Conservation (phyloP, 35 echinoderm and acorn worm genomes). For the Amphiura filiformis region DNA sequence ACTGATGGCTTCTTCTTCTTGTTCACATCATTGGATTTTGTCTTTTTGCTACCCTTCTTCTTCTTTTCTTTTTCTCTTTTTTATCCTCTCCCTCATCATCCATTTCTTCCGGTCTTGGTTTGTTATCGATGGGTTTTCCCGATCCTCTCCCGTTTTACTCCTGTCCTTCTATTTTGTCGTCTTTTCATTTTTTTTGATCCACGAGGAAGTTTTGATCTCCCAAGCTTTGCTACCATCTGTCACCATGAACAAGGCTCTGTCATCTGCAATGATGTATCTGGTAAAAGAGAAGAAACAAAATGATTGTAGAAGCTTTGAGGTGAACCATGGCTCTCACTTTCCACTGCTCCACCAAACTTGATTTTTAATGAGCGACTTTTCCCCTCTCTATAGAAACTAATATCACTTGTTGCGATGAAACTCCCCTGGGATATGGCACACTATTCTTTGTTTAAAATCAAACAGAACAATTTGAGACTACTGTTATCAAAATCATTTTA, state of each 20-base stretch:
- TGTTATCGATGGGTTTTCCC: constrained; percentile 48
- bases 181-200: constrained; percentile 72
- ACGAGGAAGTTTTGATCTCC: constrained; percentile 98
- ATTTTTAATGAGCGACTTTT: too few relatives aligned
- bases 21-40: not conserved
- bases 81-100: constrained; percentile 41
- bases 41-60: not conserved
- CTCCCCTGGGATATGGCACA: too few relatives aligned
- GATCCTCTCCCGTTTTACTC: constrained; percentile 83
- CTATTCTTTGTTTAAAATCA: too few relatives aligned
- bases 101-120: constrained; percentile 13
- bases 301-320: too few relatives aligned
- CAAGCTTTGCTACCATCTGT: constrained; percentile 82
- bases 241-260: constrained; percentile 63
- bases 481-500: too few relatives aligned
- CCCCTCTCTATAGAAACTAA: too few relatives aligned
- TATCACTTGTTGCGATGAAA: too few relatives aligned
- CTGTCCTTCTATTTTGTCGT: constrained; percentile 84
- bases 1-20: constrained; percentile 30
- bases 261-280: constrained; percentile 76
- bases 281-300: not conserved
- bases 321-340: too few relatives aligned
- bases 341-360: too few relatives aligned
- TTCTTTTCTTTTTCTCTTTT: constrained; percentile 17
- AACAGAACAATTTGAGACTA: too few relatives aligned